Evolutionary conservation across 2,888 invertebrate genomes (phyloP), one percentile per base, ranked within the genome.

Genomic region (Alloscopus bannaensis): DNA sequence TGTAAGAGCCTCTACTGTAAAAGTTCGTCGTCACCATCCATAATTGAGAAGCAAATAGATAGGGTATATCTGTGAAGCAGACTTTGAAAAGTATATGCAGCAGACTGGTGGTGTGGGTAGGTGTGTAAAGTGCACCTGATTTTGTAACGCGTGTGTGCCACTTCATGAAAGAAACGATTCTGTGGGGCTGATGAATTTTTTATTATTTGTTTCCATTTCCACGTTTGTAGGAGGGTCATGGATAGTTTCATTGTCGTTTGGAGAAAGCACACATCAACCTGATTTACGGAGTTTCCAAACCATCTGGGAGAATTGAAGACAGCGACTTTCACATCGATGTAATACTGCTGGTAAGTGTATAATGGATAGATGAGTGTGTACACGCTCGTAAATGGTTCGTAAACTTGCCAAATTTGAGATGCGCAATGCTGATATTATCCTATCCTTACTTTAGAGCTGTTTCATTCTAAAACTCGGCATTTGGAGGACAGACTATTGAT

Each of bases 111-210:
- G 36, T 40, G 47, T 42, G 3, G 40, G 31, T 42, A 62, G 16
- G 20, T 62, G 45, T 47, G 28, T 20, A 65, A 65, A 22, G 28
- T 45, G 47, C 47, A 22, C 18, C 31, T 62, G 50, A 45, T 69
- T 69, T 68, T 47, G 42, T 31, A 18, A n/a, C 42, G n/a, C 36
- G 22, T 59, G 22, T 42, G 18, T 45, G 11, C n/a, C n/a, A n/a
- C n/a, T n/a, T 31, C 28, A 24, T 59, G 57, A 26, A 24, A n/a
- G 20, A 28, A 22, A 8, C 52, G 50, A 18, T 22, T 28, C 6
- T 24, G 16, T 55, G n/a, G 73, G n/a, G 55, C 42, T 73, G 47
- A 73, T 73, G 73, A 73, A 73, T 73, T 57, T 65, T 73, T 73
- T 73, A 73, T 73, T 64, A 55, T 64, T 55, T 24, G 26, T 73